Base-by-base conservation (phyloP, 2,888 invertebrate species). In the Lysandra coridon region DNA sequence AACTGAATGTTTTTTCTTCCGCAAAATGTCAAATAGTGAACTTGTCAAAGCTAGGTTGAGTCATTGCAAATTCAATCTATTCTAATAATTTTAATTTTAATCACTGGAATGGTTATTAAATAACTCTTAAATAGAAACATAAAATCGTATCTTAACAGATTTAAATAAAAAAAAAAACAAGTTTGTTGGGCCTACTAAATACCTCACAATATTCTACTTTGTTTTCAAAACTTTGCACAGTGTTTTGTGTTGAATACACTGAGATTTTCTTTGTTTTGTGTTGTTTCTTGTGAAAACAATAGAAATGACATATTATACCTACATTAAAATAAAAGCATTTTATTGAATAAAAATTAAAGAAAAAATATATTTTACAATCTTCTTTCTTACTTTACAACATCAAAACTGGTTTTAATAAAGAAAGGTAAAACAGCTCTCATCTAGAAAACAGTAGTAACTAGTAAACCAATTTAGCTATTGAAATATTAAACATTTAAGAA, bases 11-110 rank as follows among this genome's bases (percentile, higher is more conserved):
- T 93, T 92, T 92, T 93, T 91, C 88, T 87, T 85, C 86, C 85
- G 81, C 88, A 92, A 92, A 93, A 92, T 93, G 94, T 93, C 94
- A 94, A 94, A 93, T 86, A 87, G 86, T 92, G 91, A 90, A 91
- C 90, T 93, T 95, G 95, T 95, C 95, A 95, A 93, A 90, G 87
- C 91, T 87, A 86, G 92, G 93, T 95, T 95, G 94, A 95, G 92
- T 95, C 95, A 95, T 92, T 90, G 85, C 90, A 86, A 89, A 88
- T 86, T 87, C 87, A 88, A 86, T 88, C 87, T 86, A 86, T 84
- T 84, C 84, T 80, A 57, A 57, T 76, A 57, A 76, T 76, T 76
- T 57, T 76, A 57, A 57, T 76, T 76, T 17, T 76, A 57, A 76
- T 76, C 33, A 53, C 53, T 10, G 14, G 49, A 53, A 75, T 53